A percentile compares a stretch with the other conserved stretches of the same genome.
Conservation (phyloP, 1,140 invertebrate species). For the Papilio glaucus region DNA sequence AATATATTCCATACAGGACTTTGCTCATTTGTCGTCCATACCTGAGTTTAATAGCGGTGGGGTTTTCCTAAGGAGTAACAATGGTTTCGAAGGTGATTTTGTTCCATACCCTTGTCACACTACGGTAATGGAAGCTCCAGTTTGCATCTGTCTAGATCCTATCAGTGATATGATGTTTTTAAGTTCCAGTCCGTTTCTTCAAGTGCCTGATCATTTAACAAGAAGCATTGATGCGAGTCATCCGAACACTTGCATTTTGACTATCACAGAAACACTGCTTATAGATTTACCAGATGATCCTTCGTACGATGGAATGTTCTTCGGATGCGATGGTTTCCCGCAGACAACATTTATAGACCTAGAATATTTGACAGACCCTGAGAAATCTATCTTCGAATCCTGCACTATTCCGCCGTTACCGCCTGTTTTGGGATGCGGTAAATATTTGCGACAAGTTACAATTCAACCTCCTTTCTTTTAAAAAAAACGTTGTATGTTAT, state of each 20-base stretch:
- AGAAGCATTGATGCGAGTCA: not conserved
- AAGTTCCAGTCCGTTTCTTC: not conserved
- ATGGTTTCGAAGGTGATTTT: not conserved
- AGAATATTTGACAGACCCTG: not conserved
- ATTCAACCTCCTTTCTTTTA: constrained; percentile 55
- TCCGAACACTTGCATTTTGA: not conserved
- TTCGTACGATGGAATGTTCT: not conserved
- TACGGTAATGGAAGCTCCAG: not conserved
- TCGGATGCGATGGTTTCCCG: not conserved
- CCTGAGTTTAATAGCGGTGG: not conserved
- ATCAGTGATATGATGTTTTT: not conserved
- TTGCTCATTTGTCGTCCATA: not conserved
- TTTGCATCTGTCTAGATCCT: not conserved
- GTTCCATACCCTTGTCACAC: not conserved
- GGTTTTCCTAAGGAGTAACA: not conserved
- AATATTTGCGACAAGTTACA: constrained; percentile 50
- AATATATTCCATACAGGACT: not conserved
- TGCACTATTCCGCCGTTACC: constrained; percentile 28
- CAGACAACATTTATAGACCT: constrained; percentile 7
- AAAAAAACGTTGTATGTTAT: constrained; percentile 10
- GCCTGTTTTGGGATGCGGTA: constrained; percentile 41
- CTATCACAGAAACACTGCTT: not conserved
- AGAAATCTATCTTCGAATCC: not conserved
- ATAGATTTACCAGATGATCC: constrained; percentile 1
- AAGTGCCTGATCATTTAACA: not conserved